A percentile compares a stretch with the other conserved stretches of the same genome.
These are phyloP conservation scores for Agrotis clavis DNA, from an alignment of 2,888 invertebrate genomes.

Conservation along the genomic window DNA sequence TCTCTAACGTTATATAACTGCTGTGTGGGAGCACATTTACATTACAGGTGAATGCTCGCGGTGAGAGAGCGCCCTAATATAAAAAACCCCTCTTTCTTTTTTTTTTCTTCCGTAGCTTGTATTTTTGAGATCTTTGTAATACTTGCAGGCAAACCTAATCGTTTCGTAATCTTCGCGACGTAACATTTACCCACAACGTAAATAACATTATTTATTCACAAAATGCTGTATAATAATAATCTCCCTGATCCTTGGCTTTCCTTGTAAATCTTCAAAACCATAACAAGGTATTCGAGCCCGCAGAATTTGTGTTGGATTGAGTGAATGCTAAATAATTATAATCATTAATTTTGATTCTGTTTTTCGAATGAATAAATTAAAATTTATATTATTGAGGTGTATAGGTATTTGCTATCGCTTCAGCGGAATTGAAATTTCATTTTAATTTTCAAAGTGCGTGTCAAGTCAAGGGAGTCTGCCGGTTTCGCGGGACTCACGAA, in stretches of 20 bases:
- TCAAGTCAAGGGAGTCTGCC: no score
- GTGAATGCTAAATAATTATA: slow-evolving; percentile 26
- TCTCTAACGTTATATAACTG: no score
- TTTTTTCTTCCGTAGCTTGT: background rate
- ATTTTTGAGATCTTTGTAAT: slow-evolving; percentile 14
- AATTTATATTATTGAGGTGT: no score
- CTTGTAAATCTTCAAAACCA: slow-evolving; percentile 51
- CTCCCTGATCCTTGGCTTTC: slow-evolving; percentile 44
- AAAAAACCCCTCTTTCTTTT: background rate
- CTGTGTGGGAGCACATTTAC: no score
- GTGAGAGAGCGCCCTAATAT: no score
- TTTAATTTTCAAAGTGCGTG: no score
- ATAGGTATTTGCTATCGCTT: no score
- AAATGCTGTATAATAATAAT: slow-evolving; percentile 49
- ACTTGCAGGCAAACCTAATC: slow-evolving; percentile 22
- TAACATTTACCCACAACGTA: slow-evolving; percentile 26
- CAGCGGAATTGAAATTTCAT: no score
- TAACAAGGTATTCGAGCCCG: slow-evolving; percentile 51
- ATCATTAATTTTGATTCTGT: slow-evolving; percentile 33
- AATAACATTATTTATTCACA: slow-evolving; percentile 52
- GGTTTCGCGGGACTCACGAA: no score
- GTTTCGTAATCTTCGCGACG: slow-evolving; percentile 20
- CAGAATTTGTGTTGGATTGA: slow-evolving; percentile 42
- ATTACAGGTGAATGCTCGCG: no score
- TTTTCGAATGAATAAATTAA: slow-evolving; percentile 15